phyloP scores from a whole-genome alignment of 2,888 invertebrate species.

The Papilio protenor region DNA sequence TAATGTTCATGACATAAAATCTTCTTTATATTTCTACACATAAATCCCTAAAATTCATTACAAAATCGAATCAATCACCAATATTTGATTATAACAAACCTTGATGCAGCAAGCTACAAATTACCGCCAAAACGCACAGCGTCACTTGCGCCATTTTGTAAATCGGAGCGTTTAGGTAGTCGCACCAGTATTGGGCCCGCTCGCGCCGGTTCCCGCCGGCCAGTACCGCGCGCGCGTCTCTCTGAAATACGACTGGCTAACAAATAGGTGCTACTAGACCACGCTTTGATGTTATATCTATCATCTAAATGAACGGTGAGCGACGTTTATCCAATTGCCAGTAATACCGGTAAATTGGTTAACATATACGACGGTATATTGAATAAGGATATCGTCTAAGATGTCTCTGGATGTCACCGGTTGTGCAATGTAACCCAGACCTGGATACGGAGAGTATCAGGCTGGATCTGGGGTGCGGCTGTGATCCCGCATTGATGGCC shows the following conservation, averaged over 20 bases:
- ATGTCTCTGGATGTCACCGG: constrained; percentile 28
- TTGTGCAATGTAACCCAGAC: constrained; percentile 42
- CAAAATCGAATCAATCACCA: constrained; percentile 33
- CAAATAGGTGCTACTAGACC: constrained; percentile 47
- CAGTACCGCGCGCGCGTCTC: constrained; percentile 59
- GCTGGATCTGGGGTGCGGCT: too few relatives aligned
- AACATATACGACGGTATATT: constrained; percentile 47
- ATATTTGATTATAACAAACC: constrained; percentile 60
- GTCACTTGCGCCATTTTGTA: constrained; percentile 66
- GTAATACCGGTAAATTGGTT: constrained; percentile 70
- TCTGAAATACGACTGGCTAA: constrained; percentile 49
- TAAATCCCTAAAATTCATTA: background rate
- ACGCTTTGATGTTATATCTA: constrained; percentile 54
- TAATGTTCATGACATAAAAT: background rate
- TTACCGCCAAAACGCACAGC: constrained; percentile 74
- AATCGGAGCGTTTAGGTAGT: constrained; percentile 43
- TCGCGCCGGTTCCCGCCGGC: constrained; percentile 61
- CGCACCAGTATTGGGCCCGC: constrained; percentile 44
- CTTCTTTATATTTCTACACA: background rate
- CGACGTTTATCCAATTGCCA: constrained; percentile 76
- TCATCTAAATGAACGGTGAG: constrained; percentile 49
- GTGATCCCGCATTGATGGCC: too few relatives aligned
- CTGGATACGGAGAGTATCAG: constrained; percentile 8
- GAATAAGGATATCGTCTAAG: constrained; percentile 55
- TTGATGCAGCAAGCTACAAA: constrained; percentile 78